Percentiles rank a stretch among this genome's conserved stretches.
Evolutionary conservation across 2,113 vertebrate species (phyloP).

Genomic region (Hipposideros armiger): DNA sequence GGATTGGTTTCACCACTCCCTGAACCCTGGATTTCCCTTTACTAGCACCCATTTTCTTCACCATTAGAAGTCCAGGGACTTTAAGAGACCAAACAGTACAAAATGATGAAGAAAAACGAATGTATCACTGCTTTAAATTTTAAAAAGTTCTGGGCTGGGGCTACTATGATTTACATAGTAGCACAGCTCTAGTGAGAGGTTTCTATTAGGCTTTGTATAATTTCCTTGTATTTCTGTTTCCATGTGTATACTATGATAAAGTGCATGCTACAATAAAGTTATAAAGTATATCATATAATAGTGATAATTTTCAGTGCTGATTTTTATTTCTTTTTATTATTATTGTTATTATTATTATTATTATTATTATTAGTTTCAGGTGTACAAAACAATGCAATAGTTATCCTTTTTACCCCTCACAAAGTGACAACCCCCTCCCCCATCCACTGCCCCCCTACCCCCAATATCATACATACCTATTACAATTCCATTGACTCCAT

Average conservation of each 20-base stretch:
- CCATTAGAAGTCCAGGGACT: neutral
- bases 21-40: neutral
- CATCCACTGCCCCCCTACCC: no score
- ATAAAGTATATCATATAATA: neutral
- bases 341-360: no score
- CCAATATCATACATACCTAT: no score
- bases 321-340: constrained; percentile 25
- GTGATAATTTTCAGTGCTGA: neutral
- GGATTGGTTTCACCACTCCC: neutral
- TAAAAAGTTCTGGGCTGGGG: neutral
- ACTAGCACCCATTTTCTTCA: neutral
- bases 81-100: neutral
- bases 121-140: neutral
- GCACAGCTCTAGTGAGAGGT: neutral
- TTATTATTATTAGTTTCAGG: no score
- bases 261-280: neutral
- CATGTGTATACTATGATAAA: neutral
- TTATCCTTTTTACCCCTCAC: no score
- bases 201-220: constrained; percentile 38
- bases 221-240: constrained; percentile 52
- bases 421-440: no score
- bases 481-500: no score
- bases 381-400: no score
- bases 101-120: neutral
- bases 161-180: neutral